phyloP scores from a whole-genome alignment of 2,113 vertebrate genomes.

The Cromileptes altivelis region DNA sequence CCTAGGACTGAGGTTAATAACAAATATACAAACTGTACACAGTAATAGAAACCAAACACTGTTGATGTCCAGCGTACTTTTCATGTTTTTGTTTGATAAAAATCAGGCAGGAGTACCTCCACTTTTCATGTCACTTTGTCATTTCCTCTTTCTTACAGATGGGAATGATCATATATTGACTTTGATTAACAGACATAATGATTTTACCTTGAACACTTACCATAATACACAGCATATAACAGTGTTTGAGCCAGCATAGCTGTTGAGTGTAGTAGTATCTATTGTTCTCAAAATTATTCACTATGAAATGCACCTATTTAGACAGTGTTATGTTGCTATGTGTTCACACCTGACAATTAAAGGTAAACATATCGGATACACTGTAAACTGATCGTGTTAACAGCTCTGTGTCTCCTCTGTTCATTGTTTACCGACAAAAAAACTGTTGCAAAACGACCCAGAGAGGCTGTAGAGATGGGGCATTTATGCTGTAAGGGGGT shows the following conservation, averaged over 20 bases:
- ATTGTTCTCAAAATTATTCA: neutral
- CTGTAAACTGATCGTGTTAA: neutral
- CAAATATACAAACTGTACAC: too few relatives aligned
- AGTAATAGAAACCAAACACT: neutral
- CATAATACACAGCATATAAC: neutral
- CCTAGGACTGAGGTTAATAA: neutral
- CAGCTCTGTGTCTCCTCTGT: neutral
- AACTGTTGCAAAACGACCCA: neutral
- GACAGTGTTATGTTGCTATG: neutral
- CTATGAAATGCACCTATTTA: neutral
- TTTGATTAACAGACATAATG: neutral
- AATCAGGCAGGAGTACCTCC: neutral
- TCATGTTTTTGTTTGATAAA: slow-evolving; percentile 10
- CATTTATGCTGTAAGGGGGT: too few relatives aligned
- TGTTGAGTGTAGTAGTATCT: too few relatives aligned
- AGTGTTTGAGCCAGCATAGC: neutral
- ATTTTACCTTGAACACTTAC: neutral
- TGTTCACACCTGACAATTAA: too few relatives aligned
- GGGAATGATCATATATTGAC: neutral
- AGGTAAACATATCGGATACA: neutral
- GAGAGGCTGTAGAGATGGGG: too few relatives aligned
- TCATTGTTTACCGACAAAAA: neutral
- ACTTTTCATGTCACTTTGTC: too few relatives aligned
- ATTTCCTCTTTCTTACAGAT: neutral
- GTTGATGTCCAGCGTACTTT: too few relatives aligned